Base-by-base conservation (phyloP, 2,888 invertebrate genomes). In the Caenorhabditis auriculariae region DNA sequence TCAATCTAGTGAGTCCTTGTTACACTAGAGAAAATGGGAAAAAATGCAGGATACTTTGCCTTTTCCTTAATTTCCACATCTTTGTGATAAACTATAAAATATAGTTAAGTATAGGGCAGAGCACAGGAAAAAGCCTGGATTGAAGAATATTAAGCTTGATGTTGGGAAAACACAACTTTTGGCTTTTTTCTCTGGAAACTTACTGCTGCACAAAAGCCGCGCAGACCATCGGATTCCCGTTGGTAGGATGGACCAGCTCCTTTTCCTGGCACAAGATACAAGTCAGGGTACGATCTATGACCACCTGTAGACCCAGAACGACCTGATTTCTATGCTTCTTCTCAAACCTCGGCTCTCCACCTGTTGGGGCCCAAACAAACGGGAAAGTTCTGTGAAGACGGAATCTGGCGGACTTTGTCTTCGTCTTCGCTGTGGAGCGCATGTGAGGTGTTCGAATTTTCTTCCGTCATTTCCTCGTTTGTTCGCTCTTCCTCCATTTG, bases 221-320 rank as follows among this genome's bases (percentile, higher is more conserved):
- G 47, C 77, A 78, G 19, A 80, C 80, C 50, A 80, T 70, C 12
- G 65, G 59, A 42, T 65, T 61, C 23, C 72, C 74, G 4, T 60
- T 54, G 2, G 49, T 57, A 7, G 75, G 64, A 21, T 60, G 58
- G 21, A 78, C 65, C 4, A 58, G 48, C 21, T 80, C 78, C 24
- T 68, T 68, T 52, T 80, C 79, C 50, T 80, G 80, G 44, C 80
- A 80, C 41, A 80, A 57, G 64, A 78, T 77, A 44, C 80, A 80
- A 4, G 72, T 75, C 9, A 78, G 49, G n/a, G 35, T 49, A 24
- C 75, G 60, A n/a, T 57, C 51, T 17, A 56, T 55, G 21, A 60
- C 54, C 29, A 49, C 49, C 49, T 53, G 26, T 6, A 52, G 28
- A 1, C 12, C 5, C 24, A 41, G 17, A 41, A 19, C 12, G 17